phyloP scores from a whole-genome alignment of 2,797 vertebrate genomes.

The Argentina silus region DNA sequence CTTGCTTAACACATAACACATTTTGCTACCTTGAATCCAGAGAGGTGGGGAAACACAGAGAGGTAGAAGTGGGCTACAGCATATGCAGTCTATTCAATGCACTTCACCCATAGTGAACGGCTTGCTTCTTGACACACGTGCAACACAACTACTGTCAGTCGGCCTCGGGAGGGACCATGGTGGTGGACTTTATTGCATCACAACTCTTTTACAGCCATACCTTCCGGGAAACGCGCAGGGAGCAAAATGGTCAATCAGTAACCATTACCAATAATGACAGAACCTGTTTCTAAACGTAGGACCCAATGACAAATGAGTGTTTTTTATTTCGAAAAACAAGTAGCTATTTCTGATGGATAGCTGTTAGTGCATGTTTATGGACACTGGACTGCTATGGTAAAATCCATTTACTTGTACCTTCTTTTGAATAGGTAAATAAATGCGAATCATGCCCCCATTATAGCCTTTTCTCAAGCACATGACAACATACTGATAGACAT shows the following conservation, averaged over 20 bases:
- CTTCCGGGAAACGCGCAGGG: constrained; percentile 21
- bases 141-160: constrained; percentile 24
- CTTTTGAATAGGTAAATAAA: too few species aligned
- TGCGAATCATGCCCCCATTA: too few species aligned
- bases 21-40: constrained; percentile 5
- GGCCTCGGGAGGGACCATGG: constrained; percentile 19
- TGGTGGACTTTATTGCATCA: constrained; percentile 21
- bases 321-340: too few species aligned
- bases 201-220: constrained; percentile 48
- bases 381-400: too few species aligned
- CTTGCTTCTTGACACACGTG: constrained; percentile 40
- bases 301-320: background rate
- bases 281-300: background rate
- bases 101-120: constrained; percentile 42
- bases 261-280: constrained; percentile 36
- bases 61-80: constrained; percentile 14
- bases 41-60: constrained; percentile 28
- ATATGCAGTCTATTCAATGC: constrained; percentile 20
- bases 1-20: background rate
- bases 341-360: too few species aligned
- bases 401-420: too few species aligned
- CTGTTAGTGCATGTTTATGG: too few species aligned
- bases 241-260: constrained; percentile 61
- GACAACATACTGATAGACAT: too few species aligned
- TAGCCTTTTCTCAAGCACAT: too few species aligned